Base-by-base conservation (phyloP, 2,888 invertebrate genomes). In the Drosophila demipolita region DNA sequence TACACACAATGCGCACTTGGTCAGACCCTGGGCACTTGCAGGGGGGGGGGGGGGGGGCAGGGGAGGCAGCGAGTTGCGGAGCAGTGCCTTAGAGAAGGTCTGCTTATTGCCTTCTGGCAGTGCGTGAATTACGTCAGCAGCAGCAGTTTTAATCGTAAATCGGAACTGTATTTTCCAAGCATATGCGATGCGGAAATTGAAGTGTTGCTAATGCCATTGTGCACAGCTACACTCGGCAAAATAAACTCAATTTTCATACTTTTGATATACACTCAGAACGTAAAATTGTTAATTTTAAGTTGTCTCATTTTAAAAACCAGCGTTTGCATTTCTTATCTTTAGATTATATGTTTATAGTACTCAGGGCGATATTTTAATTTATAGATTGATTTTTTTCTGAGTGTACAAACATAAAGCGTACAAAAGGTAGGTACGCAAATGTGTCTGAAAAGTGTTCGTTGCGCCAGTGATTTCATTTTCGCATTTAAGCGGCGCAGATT, bases 91-190 rank as follows among this genome's bases (percentile, higher is more conserved):
- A 45, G 45, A n/a, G 58, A 58, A 32, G 66, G 74, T 23, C 23
- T 17, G 23, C 17, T n/a, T 55, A n/a, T 12, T 23, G 42, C 66
- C 89, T 88, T 73, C 71, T 68, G 84, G 68, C 82, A 54, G 73
- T 86, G 84, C 88, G 90, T 85, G 88, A 69, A 75, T 85, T 85
- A 83, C 90, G 78, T 85, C 88, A 85, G 73, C 84, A 42, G n/a
- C 54, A 71, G 8, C n/a, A 29, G 29, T 52, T 11, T 59, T 64
- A 40, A 78, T 48, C 62, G 63, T 57, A 67, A 68, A 89, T 89
- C 90, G 84, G 84, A 84, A 89, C 88, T 72, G 80, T 78, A 71
- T 63, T 66, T 73, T 66, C 54, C 76, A 61, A 38, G 20, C 71
- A 66, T 33, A 53, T 73, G 86, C 75, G 74, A 78, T 75, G 89